Conservation (phyloP, 2,797 vertebrate genomes). For the Lepilemur ruficaudatus region DNA sequence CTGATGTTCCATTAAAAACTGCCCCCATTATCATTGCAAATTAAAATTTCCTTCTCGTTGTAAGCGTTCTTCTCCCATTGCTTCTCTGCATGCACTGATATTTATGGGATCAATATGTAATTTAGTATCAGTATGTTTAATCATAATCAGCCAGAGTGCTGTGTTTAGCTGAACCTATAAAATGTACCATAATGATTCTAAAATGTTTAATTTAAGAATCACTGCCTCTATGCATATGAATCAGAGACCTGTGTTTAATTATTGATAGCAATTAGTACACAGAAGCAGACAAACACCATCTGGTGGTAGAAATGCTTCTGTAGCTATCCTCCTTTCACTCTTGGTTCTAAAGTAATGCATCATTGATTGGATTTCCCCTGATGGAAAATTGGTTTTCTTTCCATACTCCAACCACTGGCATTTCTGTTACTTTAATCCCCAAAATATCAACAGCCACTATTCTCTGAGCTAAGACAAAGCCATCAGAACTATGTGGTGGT, state of each 20-base stretch:
- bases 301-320: conserved; percentile 81
- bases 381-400: conserved; percentile 29
- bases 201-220: conserved; percentile 88
- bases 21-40: conserved; percentile 71
- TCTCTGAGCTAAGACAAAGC: conserved; percentile 26
- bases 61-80: conserved; percentile 74
- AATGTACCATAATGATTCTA: conserved; percentile 84
- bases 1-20: conserved; percentile 36
- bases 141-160: conserved; percentile 80
- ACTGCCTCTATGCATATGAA: conserved; percentile 83
- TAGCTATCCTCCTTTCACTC: conserved; percentile 44
- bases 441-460: background rate
- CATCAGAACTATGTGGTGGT: background rate
- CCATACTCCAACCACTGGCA: conserved; percentile 30
- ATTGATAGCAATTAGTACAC: conserved; percentile 86
- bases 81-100: conserved; percentile 77
- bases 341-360: conserved; percentile 61
- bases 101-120: conserved; percentile 85
- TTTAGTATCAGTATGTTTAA: conserved; percentile 83
- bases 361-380: conserved; percentile 63
- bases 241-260: conserved; percentile 86
- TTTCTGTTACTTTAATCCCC: background rate
- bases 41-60: conserved; percentile 77
- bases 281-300: conserved; percentile 87
- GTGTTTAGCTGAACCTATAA: conserved; percentile 82